These are phyloP conservation scores for Drosophila sechellia DNA, from an alignment of 1,140 invertebrate genomes.

Conservation along the genomic window DNA sequence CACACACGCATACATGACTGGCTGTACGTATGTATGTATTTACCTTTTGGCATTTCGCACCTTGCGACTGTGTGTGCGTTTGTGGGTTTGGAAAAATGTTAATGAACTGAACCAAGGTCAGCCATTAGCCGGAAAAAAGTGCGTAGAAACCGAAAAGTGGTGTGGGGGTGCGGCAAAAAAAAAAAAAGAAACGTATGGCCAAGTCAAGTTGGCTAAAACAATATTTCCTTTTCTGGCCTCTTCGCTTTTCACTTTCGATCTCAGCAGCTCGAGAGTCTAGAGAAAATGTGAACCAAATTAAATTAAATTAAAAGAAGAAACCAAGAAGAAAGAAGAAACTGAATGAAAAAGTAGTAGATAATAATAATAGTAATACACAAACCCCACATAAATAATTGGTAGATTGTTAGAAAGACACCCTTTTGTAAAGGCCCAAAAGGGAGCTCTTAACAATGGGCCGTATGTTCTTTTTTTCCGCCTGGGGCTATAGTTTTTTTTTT, in stretches of 20 bases:
- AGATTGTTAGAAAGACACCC: background rate
- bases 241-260: conserved; percentile 21
- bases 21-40: background rate
- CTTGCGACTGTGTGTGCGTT: conserved; percentile 27
- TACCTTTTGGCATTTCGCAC: conserved; percentile 39
- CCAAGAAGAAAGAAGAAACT: no score
- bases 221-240: conserved; percentile 10
- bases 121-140: conserved; percentile 47
- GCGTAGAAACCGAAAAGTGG: conserved; percentile 52
- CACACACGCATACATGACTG: background rate
- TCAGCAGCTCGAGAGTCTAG: background rate
- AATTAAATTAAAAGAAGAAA: no score
- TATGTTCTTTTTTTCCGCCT: background rate
- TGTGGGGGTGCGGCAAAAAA: conserved; percentile 14
- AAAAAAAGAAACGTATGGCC: conserved; percentile 29
- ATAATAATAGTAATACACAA: background rate
- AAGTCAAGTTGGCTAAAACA: background rate
- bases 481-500: conserved; percentile 2
- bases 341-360: background rate
- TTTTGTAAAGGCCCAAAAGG: background rate
- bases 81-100: conserved; percentile 59
- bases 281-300: background rate
- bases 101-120: conserved; percentile 81
- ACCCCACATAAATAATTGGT: background rate
- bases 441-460: background rate